These are phyloP conservation scores for Strigamia transsilvanica DNA, from an alignment of 2,888 invertebrate genomes.

Conservation along the genomic window DNA sequence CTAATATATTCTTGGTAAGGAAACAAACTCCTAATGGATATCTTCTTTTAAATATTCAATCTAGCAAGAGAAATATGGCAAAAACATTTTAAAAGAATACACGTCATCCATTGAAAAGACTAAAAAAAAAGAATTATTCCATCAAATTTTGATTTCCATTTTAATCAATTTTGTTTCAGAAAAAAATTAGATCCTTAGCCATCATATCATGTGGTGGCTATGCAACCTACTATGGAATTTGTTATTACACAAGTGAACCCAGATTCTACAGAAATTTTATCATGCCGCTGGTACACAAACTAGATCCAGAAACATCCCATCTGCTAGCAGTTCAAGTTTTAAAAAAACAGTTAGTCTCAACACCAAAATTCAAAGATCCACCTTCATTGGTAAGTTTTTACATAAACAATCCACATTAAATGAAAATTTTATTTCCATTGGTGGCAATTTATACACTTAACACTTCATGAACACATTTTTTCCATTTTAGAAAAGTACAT, in stretches of 20 bases:
- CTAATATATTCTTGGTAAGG: not conserved
- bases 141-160: not conserved
- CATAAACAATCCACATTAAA: not conserved
- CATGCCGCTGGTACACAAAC: conserved; percentile 74
- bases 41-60: not conserved
- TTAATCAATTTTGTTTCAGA: conserved; percentile 64
- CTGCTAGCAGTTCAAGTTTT: conserved; percentile 77
- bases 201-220: conserved; percentile 74
- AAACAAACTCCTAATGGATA: not conserved
- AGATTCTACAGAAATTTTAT: conserved; percentile 78
- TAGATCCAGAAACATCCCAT: conserved; percentile 87
- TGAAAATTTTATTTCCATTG: not conserved
- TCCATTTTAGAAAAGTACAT: conserved; percentile 71
- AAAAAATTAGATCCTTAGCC: conserved; percentile 75
- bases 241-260: conserved; percentile 78
- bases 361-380: conserved; percentile 71
- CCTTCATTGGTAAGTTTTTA: conserved; percentile 69
- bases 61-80: no score
- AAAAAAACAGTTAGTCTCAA: conserved; percentile 78
- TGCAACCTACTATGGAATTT: conserved; percentile 73
- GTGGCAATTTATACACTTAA: no score
- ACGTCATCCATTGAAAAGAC: not conserved
- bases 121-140: no score
- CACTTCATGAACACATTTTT: conserved; percentile 15
- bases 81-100: not conserved